These are phyloP conservation scores for Orycteropus afer DNA, from an alignment of 2,113 vertebrate species.

Conservation along the genomic window DNA sequence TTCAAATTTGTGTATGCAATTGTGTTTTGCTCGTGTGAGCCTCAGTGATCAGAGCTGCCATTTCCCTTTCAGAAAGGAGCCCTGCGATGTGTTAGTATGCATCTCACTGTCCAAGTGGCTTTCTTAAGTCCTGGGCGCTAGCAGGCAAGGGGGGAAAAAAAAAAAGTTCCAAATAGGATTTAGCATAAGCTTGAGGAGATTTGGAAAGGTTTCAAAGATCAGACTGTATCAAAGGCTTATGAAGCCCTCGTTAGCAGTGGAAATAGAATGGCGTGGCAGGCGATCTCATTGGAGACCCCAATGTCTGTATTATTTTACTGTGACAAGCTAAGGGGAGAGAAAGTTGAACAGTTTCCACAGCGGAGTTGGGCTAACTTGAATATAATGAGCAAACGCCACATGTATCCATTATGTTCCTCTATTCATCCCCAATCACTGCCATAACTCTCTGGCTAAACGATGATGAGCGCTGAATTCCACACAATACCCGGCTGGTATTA, in stretches of 20 bases:
- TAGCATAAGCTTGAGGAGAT: slow-evolving; percentile 93
- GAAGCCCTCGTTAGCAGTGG: slow-evolving; percentile 96
- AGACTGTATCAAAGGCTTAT: slow-evolving; percentile 97
- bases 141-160: slow-evolving; percentile 86
- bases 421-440: slow-evolving; percentile 89
- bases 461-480: slow-evolving; percentile 93
- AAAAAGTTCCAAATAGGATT: slow-evolving; percentile 96
- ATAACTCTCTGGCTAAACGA: slow-evolving; percentile 92
- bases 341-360: slow-evolving; percentile 92
- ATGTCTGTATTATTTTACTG: slow-evolving; percentile 92
- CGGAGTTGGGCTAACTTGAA: slow-evolving; percentile 92
- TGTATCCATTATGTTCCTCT: slow-evolving; percentile 90
- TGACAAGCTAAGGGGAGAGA: slow-evolving; percentile 91
- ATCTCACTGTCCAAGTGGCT: slow-evolving; percentile 86
- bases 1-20: slow-evolving; percentile 83
- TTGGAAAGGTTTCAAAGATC: slow-evolving; percentile 96
- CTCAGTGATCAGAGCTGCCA: slow-evolving; percentile 85
- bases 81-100: slow-evolving; percentile 87
- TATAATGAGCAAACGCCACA: slow-evolving; percentile 96
- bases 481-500: slow-evolving; percentile 91
- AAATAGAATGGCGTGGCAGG: slow-evolving; percentile 94
- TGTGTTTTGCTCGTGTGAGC: slow-evolving; percentile 88
- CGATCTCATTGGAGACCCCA: slow-evolving; percentile 88
- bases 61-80: slow-evolving; percentile 86
- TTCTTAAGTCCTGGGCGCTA: slow-evolving; percentile 89